Percentiles rank a stretch among this genome's conserved stretches.
Evolutionary conservation across 2,888 invertebrate genomes (phyloP).

Genomic region (Agriotes lineatus): DNA sequence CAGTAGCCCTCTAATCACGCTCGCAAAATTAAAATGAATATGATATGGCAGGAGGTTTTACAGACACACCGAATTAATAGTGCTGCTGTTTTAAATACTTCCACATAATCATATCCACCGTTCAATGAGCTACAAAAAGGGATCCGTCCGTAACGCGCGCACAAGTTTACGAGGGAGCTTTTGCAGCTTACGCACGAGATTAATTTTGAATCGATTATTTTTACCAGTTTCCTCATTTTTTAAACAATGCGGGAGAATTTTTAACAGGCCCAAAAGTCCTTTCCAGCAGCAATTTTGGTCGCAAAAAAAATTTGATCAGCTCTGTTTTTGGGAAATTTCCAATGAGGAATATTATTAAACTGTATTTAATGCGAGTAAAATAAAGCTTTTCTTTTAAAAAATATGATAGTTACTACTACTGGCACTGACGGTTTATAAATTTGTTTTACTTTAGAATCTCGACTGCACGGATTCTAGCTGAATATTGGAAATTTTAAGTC

Average conservation of each 20-base stretch:
- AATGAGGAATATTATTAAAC: no score
- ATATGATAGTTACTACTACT: no score
- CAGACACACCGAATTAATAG: slow-evolving; percentile 33
- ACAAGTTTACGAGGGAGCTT: slow-evolving; percentile 1
- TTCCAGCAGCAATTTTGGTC: no score
- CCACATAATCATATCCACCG: slow-evolving; percentile 32
- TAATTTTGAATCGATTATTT: slow-evolving; percentile 3
- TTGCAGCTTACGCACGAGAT: neutral
- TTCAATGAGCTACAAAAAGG: slow-evolving; percentile 33
- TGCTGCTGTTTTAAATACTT: slow-evolving; percentile 37
- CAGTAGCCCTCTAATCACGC: slow-evolving; percentile 38
- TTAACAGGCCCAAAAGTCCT: no score
- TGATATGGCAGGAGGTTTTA: slow-evolving; percentile 51
- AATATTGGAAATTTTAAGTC: no score
- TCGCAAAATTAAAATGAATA: slow-evolving; percentile 55
- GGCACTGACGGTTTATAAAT: no score
- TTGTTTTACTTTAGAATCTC: no score
- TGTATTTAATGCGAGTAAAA: no score
- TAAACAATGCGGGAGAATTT: neutral
- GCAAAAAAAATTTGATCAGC: no score
- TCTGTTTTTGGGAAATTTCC: no score
- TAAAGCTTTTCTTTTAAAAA: no score
- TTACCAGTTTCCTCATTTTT: neutral
- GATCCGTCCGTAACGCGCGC: slow-evolving; percentile 6
- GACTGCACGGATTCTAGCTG: no score